phyloP scores from a whole-genome alignment of 2,113 vertebrate species.

The Colius striatus region DNA sequence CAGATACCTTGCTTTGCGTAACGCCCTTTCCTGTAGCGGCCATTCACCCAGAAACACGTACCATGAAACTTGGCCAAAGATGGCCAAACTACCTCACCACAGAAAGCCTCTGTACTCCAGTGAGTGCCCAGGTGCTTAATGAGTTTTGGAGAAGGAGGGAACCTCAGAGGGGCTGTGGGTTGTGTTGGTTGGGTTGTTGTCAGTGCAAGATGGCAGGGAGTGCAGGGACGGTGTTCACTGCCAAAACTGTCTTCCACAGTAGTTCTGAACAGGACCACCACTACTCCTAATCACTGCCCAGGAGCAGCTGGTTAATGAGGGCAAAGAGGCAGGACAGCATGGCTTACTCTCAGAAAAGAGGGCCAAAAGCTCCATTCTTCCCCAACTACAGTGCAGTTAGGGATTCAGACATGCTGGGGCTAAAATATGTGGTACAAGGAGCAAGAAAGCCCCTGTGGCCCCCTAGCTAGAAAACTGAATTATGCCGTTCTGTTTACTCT shows the following conservation, averaged over 20 bases:
- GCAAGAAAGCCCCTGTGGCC: not conserved
- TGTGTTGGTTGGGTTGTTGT: not conserved
- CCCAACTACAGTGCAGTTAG: not conserved
- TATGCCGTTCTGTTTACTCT: not conserved
- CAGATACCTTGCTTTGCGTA: rapidly evolving
- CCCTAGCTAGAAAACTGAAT: not conserved
- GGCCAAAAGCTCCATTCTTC: not conserved
- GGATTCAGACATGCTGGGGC: not conserved
- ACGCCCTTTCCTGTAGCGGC: not conserved
- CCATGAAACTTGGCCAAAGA: not conserved
- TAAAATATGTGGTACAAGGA: not conserved
- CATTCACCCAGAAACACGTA: rapidly evolving
- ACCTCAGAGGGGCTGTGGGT: not conserved
- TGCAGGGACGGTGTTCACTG: not conserved
- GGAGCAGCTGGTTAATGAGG: not conserved
- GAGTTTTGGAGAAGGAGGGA: not conserved
- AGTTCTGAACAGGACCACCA: not conserved
- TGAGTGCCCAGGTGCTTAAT: not conserved
- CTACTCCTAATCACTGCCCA: rapidly evolving
- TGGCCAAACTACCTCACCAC: not conserved
- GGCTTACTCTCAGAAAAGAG: not conserved
- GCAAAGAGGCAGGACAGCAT: not conserved
- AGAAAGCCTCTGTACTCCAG: not conserved
- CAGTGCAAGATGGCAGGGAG: not conserved
- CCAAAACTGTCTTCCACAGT: not conserved